Base-by-base conservation (phyloP, 2,797 vertebrate genomes). In the Sebastes steindachneri region DNA sequence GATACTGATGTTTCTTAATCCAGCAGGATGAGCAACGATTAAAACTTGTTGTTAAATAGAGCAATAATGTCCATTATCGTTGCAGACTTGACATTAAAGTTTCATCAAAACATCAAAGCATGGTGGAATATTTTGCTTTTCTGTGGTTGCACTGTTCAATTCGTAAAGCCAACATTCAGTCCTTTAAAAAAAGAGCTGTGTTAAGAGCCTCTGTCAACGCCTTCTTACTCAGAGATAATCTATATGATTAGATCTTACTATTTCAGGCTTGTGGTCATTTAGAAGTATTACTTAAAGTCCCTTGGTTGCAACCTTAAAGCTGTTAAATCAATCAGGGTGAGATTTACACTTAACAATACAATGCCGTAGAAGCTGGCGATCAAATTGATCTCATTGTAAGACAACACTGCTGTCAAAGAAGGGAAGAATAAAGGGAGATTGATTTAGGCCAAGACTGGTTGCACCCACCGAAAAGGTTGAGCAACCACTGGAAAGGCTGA, bases 301-400 rank as follows among this genome's bases (percentile, higher is more conserved):
- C 9, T 54, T 48, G 64, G 51, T 19, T 72, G 79, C 26, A 28
- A 45, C 76, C 5, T 73, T 83, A 88, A 90, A 89, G 88, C 74
- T 80, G 74, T 90, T 86, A 82, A 90, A 89, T 87, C 79, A 84
- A 73, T 82, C 65, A 78, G 45, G 70, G 73, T 69, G 67, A 67
- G 68, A 57, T 73, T 80, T 76, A 85, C 57, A 54, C 63, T 33
- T 29, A 37, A 75, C 29, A 59, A 11, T 53, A 57, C 37, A 72
- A 48, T 55, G 51, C 33, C 26, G 41, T 7, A 48, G 37, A 73
- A 53, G n/a, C 64, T 77, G 67, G 55, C 23, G 63, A 53, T 77
- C 67, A 67, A 19, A 28, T 12, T 26, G 33, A 70, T 67, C 11
- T 48, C 17, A 45, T n/a, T 58, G 33, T 41, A 19, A 35, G 31